Evolutionary conservation across 2,888 invertebrate genomes (phyloP).

Genomic region (Mythimna impura): DNA sequence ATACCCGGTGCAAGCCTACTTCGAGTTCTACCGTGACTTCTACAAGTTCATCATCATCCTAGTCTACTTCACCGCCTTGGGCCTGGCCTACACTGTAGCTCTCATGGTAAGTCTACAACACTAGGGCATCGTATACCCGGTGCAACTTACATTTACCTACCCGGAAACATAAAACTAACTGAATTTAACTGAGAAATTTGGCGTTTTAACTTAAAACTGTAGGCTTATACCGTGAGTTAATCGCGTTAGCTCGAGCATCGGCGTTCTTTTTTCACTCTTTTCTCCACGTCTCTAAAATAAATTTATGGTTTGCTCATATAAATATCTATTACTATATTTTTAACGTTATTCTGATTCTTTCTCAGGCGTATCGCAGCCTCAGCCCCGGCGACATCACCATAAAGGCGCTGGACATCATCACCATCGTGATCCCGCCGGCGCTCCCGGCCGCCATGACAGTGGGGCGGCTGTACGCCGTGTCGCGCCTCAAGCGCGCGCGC

Average conservation of each 20-base stretch:
- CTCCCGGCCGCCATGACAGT: constrained; percentile 99
- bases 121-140: too few relatives aligned
- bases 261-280: not conserved
- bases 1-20: constrained; percentile 89
- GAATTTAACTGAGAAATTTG: too few relatives aligned
- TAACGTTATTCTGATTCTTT: accelerated
- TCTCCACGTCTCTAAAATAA: not conserved
- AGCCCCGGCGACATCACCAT: constrained; percentile 92
- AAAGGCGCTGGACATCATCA: constrained; percentile 97
- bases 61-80: constrained; percentile 94
- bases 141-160: too few relatives aligned
- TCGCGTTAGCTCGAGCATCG: too few relatives aligned
- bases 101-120: constrained; percentile 92
- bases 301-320: too few relatives aligned
- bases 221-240: too few relatives aligned
- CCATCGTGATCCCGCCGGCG: constrained; percentile 98
- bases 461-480: constrained; percentile 97
- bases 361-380: constrained; percentile 91
- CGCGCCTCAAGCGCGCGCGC: constrained; percentile 93
- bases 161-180: too few relatives aligned
- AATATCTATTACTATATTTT: not conserved
- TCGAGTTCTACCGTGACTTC: constrained; percentile 92
- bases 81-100: constrained; percentile 96
- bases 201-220: too few relatives aligned
- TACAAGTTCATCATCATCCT: constrained; percentile 91